These are phyloP conservation scores for Armadillidium nasatum DNA, from an alignment of 1,140 invertebrate species.

Conservation along the genomic window DNA sequence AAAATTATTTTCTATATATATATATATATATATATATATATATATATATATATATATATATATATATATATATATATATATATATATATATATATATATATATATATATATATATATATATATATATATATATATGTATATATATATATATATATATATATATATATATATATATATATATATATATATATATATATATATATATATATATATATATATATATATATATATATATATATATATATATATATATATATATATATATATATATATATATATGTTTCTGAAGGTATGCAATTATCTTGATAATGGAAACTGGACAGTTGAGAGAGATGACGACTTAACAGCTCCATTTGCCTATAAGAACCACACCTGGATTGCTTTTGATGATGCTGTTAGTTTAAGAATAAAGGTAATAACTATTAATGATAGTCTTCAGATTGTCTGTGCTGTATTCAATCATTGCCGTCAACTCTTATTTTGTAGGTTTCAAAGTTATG, in stretches of 20 bases:
- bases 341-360: conserved; percentile 71
- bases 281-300: conserved; percentile 57
- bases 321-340: conserved; percentile 70
- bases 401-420: conserved; percentile 64
- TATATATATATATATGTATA: conserved; percentile 19
- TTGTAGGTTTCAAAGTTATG: too few relatives aligned
- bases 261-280: conserved; percentile 28
- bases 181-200: conserved; percentile 2
- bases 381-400: conserved; percentile 68
- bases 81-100: conserved; percentile 2
- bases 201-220: conserved; percentile 23
- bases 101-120: conserved; percentile 23
- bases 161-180: conserved; percentile 12
- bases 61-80: conserved; percentile 18
- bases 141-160: conserved; percentile 18
- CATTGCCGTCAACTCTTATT: too few relatives aligned
- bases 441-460: too few relatives aligned
- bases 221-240: conserved; percentile 16
- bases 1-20: conserved; percentile 15
- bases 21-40: conserved; percentile 4
- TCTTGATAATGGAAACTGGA: conserved; percentile 63
- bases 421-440: neutral
- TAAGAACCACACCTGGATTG: conserved; percentile 66
- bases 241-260: conserved; percentile 11
- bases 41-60: conserved; percentile 20